Percentiles rank a stretch among this genome's conserved stretches.
Evolutionary conservation across 2,888 invertebrate species (phyloP).

Genomic region (Autographa gamma): DNA sequence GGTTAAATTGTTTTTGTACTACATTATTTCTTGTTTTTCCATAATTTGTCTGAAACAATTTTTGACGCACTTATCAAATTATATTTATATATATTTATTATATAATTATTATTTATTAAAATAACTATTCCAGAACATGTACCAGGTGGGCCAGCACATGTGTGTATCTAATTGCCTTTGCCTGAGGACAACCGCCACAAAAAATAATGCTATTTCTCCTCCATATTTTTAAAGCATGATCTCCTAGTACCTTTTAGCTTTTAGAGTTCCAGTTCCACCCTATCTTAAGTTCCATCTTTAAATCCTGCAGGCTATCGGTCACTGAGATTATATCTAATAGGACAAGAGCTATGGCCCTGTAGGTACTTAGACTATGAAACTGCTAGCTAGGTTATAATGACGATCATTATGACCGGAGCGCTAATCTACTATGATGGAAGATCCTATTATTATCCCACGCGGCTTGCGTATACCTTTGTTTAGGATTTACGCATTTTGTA

Average conservation of each 20-base stretch:
- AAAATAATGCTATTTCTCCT: slow-evolving; percentile 25
- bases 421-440: slow-evolving; percentile 43
- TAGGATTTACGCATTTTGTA: slow-evolving; percentile 22
- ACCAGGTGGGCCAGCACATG: slow-evolving; percentile 6
- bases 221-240: slow-evolving; percentile 24
- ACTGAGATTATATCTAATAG: slow-evolving; percentile 55
- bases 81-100: too few species aligned
- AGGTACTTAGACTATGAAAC: slow-evolving; percentile 42
- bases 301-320: slow-evolving; percentile 38
- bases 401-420: slow-evolving; percentile 43
- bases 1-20: neutral
- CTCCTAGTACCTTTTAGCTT: slow-evolving; percentile 12
- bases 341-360: slow-evolving; percentile 40
- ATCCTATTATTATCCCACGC: slow-evolving; percentile 41
- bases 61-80: slow-evolving; percentile 13
- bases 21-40: neutral
- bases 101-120: slow-evolving; percentile 19
- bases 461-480: slow-evolving; percentile 16
- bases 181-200: slow-evolving; percentile 24
- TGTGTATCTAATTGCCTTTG: slow-evolving; percentile 32
- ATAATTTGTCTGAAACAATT: slow-evolving; percentile 3
- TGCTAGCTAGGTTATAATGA: slow-evolving; percentile 42
- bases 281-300: slow-evolving; percentile 19
- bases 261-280: slow-evolving; percentile 24
- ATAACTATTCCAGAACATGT: slow-evolving; percentile 16